Base-by-base conservation (phyloP, 2,113 vertebrate species). In the Calcarius ornatus region DNA sequence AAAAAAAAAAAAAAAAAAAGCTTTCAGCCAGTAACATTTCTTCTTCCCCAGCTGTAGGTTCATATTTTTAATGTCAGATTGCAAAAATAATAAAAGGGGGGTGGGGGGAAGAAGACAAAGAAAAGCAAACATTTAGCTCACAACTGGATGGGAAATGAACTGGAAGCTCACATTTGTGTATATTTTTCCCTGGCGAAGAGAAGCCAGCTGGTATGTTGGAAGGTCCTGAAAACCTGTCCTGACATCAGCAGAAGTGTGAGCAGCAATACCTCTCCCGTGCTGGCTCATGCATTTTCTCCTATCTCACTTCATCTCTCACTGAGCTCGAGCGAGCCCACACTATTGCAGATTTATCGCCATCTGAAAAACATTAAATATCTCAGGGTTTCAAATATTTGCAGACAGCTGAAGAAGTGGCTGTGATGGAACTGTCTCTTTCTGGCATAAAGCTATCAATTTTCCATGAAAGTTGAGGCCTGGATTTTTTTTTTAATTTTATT, bases 281-380 rank as follows among this genome's bases (percentile, higher is more conserved):
- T 6, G 75, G 86, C 91, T 95, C 93, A 95, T 96, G 96, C 0
- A 3, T 94, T 97, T 94, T 92, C 96, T 97, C 96, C 94, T 92
- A 96, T 97, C 96, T 94, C 96, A 97, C 96, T 96, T 97, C 96
- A 97, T 97, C 96, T 95, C 94, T 97, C 96, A 97, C 95, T 72
- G 76, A 95, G 96, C 96, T 82, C 65, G 3, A 95, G 92, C 2
- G 2, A 92, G 56, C 81, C 93, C 82, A 8, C 11, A 13, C 92
- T 94, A 90, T 70, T 93, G 93, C 90, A 79, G 96, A 97, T 96
- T 96, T 97, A 97, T 95, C 57, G 7, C 96, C 96, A 96, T 96
- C 95, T 97, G 96, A 97, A 97, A 97, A 95, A 95, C 93, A 96
- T 96, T 97, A 96, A 97, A 94, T 92, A 95, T 93, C 96, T 92